Evolutionary conservation across 1,140 invertebrate genomes (phyloP), one percentile per base, ranked within the genome.

Genomic region (Anastrepha ludens): DNA sequence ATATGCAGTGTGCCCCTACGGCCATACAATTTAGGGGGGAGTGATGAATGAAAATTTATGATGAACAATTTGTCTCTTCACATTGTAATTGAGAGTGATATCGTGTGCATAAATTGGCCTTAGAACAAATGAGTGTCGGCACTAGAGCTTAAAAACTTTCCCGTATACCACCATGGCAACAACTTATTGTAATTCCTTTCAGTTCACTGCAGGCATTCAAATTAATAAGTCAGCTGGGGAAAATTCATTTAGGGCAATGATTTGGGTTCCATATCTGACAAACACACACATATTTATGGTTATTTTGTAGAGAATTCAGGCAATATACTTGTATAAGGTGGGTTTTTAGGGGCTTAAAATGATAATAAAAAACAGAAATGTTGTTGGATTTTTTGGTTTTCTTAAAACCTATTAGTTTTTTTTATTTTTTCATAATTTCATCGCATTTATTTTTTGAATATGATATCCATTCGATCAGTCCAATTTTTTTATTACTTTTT

Each of bases 61-160:
- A 47, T 15, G 44, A 41, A 44, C 67, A 74, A 74, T 74, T 74
- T 74, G 67, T 74, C 67, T 74, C 41, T 47, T 74, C 41, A n/a
- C 41, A n/a, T n/a, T 47, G 67, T 74, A 74, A 74, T 74, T 74
- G 67, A 74, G 67, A 44, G 15, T 74, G 41, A 74, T 74, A 74
- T 74, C 41, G 41, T 74, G 67, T 74, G 3, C 7, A 74, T 74
- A 74, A 74, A 74, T 74, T 74, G 41, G 41, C 13, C 67, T 47
- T n/a, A 13, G 41, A 47, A 41, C 41, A 47, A 74, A 74, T 74
- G 67, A 74, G 67, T 74, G 67, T 74, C 67, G 44, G 44, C 67
- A 74, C 17, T 47, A 41, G 6, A 41, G 15, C 67, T 74, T 8
- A 39, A 74, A n/a, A 62, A 11, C 60, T 15, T 15, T 4, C 15